Evolutionary conservation across 2,888 invertebrate species (phyloP).

Genomic region (Parnassius smintheus): DNA sequence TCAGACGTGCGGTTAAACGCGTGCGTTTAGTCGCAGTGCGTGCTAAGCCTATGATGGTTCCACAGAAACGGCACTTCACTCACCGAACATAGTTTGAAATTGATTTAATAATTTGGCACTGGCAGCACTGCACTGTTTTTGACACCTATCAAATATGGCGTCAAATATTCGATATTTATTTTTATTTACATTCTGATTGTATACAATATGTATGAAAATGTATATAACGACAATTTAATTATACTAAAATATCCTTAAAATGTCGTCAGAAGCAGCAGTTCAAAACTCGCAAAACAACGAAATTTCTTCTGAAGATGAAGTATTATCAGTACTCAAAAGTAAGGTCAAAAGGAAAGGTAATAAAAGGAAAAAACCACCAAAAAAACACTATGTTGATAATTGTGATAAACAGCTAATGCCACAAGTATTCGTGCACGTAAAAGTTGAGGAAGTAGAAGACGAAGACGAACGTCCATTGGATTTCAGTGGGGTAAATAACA

Average conservation of each 20-base stretch:
- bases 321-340: constrained; percentile 22
- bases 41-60: no score
- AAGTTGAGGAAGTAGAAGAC: constrained; percentile 15
- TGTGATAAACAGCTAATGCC: constrained; percentile 11
- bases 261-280: constrained; percentile 16
- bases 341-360: constrained; percentile 20
- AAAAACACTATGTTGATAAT: constrained; percentile 12
- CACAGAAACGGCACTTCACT: no score
- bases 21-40: no score
- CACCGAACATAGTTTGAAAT: no score
- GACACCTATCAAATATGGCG: constrained; percentile 23
- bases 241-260: constrained; percentile 1
- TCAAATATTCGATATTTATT: constrained; percentile 21
- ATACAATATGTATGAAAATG: constrained; percentile 16
- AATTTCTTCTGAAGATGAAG: constrained; percentile 22
- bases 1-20: no score
- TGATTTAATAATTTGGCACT: no score
- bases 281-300: constrained; percentile 16
- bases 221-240: constrained; percentile 1
- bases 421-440: constrained; percentile 15
- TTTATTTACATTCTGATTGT: constrained; percentile 14
- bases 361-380: constrained; percentile 23
- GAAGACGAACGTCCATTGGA: constrained; percentile 11
- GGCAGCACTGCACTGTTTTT: not conserved
- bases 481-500: constrained; percentile 21